phyloP scores from a whole-genome alignment of 64 coral and sea anemone species.

The Montipora cactus region DNA sequence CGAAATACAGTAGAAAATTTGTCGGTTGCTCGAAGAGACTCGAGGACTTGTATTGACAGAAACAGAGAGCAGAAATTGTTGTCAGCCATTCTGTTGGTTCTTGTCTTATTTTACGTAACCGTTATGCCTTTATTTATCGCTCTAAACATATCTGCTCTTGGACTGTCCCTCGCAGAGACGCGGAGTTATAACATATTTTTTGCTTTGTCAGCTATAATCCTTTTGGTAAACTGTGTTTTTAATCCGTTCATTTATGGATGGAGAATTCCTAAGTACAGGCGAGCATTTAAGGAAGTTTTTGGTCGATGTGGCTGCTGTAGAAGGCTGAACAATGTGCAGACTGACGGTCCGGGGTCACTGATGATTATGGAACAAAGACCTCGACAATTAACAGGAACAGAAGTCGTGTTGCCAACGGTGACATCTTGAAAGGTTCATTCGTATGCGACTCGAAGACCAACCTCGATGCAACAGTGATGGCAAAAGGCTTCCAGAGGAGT shows the following conservation, averaged over 20 bases:
- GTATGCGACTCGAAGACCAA: too few species aligned
- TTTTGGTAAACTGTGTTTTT: too few species aligned
- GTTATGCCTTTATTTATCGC: not conserved
- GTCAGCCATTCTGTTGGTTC: not conserved
- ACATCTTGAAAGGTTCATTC: not conserved
- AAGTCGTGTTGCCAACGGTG: too few species aligned
- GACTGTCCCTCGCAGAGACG: too few species aligned
- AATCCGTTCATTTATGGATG: not conserved
- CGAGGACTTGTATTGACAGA: too few species aligned
- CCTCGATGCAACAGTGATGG: too few species aligned
- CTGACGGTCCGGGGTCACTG: not conserved
- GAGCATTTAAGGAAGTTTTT: conserved; percentile 17
- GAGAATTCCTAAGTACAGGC: conserved; percentile 26
- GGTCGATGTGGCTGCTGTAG: not conserved
- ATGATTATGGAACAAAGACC: not conserved
- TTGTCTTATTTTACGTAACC: not conserved
- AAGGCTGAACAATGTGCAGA: not conserved
- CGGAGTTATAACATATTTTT: not conserved
- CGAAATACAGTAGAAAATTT: too few species aligned
- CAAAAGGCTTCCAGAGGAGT: too few species aligned
- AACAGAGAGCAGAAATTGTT: not conserved
- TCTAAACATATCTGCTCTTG: not conserved
- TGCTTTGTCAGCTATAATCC: not conserved
- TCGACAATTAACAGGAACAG: too few species aligned
- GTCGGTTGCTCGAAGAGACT: too few species aligned